Percentiles rank a stretch among this genome's conserved stretches.
These are phyloP conservation scores for Synanthedon vespiformis DNA, from an alignment of 2,888 invertebrate species.

Conservation along the genomic window DNA sequence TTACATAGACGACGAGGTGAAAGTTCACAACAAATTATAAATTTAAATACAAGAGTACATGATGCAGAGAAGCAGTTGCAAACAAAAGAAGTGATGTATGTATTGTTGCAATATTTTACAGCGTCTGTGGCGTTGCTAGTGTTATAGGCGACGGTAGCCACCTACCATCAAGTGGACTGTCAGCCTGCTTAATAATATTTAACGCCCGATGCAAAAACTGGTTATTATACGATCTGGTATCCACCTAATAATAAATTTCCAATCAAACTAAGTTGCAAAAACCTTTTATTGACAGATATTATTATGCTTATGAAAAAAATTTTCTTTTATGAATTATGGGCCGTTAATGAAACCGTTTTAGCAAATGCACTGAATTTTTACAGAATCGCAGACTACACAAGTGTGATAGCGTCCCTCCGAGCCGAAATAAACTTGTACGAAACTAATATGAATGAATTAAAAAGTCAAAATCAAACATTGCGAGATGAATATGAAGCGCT, in stretches of 20 bases:
- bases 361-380: background rate
- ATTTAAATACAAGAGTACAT: constrained; percentile 85
- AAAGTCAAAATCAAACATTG: constrained; percentile 87
- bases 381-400: constrained; percentile 78
- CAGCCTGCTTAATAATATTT: too few species aligned
- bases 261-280: too few species aligned
- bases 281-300: too few species aligned
- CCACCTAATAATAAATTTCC: too few species aligned
- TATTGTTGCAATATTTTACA: background rate
- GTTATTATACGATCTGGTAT: too few species aligned
- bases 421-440: constrained; percentile 81
- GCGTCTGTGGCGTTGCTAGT: too few species aligned
- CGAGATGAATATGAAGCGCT: constrained; percentile 95
- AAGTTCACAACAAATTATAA: constrained; percentile 93
- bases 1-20: constrained; percentile 91
- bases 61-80: constrained; percentile 84
- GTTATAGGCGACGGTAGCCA: too few species aligned
- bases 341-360: background rate
- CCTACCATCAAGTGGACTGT: too few species aligned
- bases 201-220: too few species aligned
- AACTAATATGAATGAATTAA: constrained; percentile 79
- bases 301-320: too few species aligned
- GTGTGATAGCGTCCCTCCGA: constrained; percentile 74
- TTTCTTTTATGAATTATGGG: too few species aligned
- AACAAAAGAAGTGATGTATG: constrained; percentile 77